Base-by-base conservation (phyloP, 2,113 vertebrate species). In the Malurus alboscapulatus region DNA sequence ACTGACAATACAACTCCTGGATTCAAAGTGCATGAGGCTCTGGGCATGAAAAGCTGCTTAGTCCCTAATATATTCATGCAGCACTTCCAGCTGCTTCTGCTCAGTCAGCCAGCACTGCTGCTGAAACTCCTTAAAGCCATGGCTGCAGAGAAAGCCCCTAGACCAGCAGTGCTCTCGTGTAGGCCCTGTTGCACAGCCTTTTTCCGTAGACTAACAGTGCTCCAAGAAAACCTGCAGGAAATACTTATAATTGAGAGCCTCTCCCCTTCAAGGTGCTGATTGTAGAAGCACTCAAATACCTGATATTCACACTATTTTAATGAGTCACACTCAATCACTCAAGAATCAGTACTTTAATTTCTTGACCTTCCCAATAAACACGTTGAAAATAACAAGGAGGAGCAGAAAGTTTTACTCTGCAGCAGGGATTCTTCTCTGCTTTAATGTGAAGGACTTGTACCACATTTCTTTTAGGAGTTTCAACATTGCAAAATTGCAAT, bases 341-440 rank as follows among this genome's bases (percentile, higher is more conserved):
- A 79, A 91, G 58, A 88, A 93, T 44, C 63, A 61, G 34, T 30
- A 42, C 22, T 92, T 90, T 34, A 74, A 86, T 86, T 73, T 58
- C 54, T 58, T 94, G 47, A 42, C 32, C 29, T 74, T 92, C 55
- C 38, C 62, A 71, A 78, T 4, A 27, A 62, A 76, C 30, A 26
- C 22, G 13, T 18, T 50, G 36, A 81, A 78, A 89, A 30, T 21
- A 74, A 61, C 29, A 25, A 62, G 2, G 2, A 8, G 34, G 36
- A 87, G 45, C 13, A 73, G 47, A 66, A 78, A 47, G 40, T 67
- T 78, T 77, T 55, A 65, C 10, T n/a, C 40, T 48, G 22, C 7
- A 6, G 48, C n/a, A 87, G 29, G 29, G 61, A 72, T 78, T 73
- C 44, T 50, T 36, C 38, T 26, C 21, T 58, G 58, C 45, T 75